Conservation (phyloP, 1,140 invertebrate genomes). For the Pseudachorutes palmiensis region DNA sequence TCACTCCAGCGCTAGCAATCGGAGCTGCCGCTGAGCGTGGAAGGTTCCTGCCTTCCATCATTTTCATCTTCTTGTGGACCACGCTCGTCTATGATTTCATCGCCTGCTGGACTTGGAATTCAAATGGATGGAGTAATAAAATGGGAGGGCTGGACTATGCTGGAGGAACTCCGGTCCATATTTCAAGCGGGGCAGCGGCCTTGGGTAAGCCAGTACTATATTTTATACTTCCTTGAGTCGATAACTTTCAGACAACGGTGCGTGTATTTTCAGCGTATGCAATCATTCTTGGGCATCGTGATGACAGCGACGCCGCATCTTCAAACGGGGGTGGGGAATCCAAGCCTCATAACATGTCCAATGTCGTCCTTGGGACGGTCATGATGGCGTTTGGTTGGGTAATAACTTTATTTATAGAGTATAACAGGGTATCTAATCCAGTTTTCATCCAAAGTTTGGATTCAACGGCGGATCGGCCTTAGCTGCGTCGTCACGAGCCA, state of each 20-base stretch:
- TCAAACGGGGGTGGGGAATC: neutral
- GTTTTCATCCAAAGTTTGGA: too few species aligned
- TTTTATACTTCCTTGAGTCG: too few species aligned
- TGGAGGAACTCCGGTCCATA: conserved; percentile 33
- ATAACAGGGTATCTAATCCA: neutral
- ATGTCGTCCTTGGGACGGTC: conserved; percentile 34
- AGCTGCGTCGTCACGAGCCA: conserved; percentile 24
- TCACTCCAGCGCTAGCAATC: conserved; percentile 35
- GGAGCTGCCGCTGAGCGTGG: conserved; percentile 34
- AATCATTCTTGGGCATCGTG: conserved; percentile 32
- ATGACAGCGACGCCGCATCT: neutral
- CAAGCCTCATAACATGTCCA: conserved; percentile 37
- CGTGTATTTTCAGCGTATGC: conserved; percentile 29
- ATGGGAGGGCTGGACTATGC: conserved; percentile 36
- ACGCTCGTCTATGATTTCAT: conserved; percentile 35
- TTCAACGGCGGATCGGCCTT: conserved; percentile 32
- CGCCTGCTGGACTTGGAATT: conserved; percentile 29
- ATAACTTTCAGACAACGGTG: neutral
- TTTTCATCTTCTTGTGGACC: conserved; percentile 37
- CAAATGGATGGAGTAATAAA: conserved; percentile 25
- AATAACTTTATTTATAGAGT: neutral
- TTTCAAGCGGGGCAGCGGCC: neutral
- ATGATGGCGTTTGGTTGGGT: conserved; percentile 37
- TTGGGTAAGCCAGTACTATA: neutral
- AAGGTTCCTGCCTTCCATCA: conserved; percentile 32